Conservation (phyloP, 2,888 invertebrate genomes). For the Caenorhabditis sp. region DNA sequence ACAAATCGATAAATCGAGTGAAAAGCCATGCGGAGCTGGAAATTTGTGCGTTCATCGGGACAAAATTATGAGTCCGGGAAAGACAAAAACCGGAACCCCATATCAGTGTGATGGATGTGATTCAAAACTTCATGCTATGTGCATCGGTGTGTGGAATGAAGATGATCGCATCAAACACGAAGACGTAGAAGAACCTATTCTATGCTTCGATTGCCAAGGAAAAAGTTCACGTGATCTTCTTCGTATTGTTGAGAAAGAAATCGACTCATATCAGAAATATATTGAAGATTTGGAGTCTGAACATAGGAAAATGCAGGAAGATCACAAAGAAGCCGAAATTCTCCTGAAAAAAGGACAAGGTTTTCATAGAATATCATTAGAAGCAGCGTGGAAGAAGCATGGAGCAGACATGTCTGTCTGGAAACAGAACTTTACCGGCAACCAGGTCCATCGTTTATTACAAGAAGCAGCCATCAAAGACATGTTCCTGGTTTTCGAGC, state of each 20-base stretch:
- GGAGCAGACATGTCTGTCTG: conserved; percentile 7
- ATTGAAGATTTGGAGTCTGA: background rate
- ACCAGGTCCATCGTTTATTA: background rate
- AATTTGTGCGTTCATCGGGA: background rate
- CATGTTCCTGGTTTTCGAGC: background rate
- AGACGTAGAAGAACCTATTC: background rate
- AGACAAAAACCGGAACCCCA: background rate
- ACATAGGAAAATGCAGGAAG: background rate
- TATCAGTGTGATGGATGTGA: background rate
- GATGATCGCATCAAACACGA: background rate
- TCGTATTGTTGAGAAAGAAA: background rate
- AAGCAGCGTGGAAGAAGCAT: background rate
- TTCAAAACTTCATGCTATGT: background rate
- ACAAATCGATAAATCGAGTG: background rate
- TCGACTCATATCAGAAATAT: background rate
- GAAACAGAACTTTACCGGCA: conserved; percentile 7
- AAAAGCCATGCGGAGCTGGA: background rate
- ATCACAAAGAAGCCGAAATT: background rate
- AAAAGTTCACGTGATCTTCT: too few relatives aligned
- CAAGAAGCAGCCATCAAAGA: background rate
- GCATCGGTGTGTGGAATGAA: background rate
- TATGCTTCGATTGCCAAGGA: background rate
- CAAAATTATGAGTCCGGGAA: background rate
- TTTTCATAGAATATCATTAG: background rate
- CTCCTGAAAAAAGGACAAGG: background rate